phyloP scores from a whole-genome alignment of 1,140 invertebrate genomes.

The Ips nitidus region DNA sequence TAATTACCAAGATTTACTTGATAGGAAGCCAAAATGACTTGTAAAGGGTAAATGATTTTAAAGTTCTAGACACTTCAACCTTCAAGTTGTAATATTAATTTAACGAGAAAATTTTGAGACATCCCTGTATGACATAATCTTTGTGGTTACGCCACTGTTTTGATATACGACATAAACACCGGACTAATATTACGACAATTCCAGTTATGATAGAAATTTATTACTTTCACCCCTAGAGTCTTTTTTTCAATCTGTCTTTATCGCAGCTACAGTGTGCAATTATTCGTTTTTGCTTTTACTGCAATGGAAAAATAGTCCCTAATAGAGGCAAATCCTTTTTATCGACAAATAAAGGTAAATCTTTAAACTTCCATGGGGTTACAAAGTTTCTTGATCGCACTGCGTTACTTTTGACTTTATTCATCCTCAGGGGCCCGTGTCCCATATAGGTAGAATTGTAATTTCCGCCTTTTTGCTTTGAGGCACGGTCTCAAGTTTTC shows the following conservation, averaged over 20 bases:
- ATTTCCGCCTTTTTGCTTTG: slow-evolving; percentile 43
- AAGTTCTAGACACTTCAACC: no score
- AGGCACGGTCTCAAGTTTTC: slow-evolving; percentile 36
- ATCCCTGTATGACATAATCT: no score
- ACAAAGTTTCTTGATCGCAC: slow-evolving; percentile 32
- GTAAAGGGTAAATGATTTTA: no score
- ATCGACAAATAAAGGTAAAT: slow-evolving; percentile 38
- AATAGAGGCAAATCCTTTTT: slow-evolving; percentile 23
- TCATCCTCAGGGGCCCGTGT: slow-evolving; percentile 47
- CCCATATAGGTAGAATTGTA: slow-evolving; percentile 43
- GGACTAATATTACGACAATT: slow-evolving; percentile 22
- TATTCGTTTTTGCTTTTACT: slow-evolving; percentile 10
- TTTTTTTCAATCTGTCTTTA: slow-evolving; percentile 16
- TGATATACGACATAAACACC: neutral
- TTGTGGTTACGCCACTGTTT: slow-evolving; percentile 12
- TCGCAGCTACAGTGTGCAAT: neutral
- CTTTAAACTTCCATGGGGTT: slow-evolving; percentile 19
- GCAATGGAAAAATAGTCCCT: neutral
- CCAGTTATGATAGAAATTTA: slow-evolving; percentile 12
- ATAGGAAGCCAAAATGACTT: no score
- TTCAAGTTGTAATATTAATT: no score
- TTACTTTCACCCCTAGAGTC: slow-evolving; percentile 17
- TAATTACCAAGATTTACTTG: no score
- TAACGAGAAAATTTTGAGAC: no score
- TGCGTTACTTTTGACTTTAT: slow-evolving; percentile 49